Evolutionary conservation across 2,797 vertebrate species (phyloP), one percentile per base, ranked within the genome.

Genomic region (Cryptoblepharus egeriae): DNA sequence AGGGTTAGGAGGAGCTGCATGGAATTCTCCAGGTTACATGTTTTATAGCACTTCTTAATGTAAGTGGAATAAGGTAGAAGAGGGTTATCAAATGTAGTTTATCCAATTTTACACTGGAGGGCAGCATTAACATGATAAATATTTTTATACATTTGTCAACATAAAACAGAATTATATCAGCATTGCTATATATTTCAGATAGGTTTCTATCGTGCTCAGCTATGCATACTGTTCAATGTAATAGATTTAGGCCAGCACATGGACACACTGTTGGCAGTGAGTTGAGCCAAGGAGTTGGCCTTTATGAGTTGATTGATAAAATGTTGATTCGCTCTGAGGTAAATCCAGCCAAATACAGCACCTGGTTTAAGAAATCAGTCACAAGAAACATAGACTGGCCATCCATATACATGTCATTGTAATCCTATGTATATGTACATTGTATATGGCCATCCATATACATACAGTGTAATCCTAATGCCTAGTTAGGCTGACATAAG

Each of bases 71-170:
- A 18, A 57, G 39, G 30, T 42, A 49, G 11, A 67, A 30, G 39
- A 2, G 3, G 73, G 12, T 60, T 49, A 45, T 68, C 37, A 67
- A 26, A 49, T 75, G 77, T 65, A 68, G 63, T 79, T 58, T 35
- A 52, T 68, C 42, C 68, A 77, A 6, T 42, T 77, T 72, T 74
- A 42, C 32, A 79, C 11, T n/a, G 78, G 64, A 84, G 72, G 35
- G 77, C 64, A 83, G 79, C 65, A 74, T 30, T 79, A 30, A 61
- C n/a, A 11, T 15, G 22, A 82, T 16, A 79, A 37, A 79, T 45
- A n/a, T n/a, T n/a, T 9, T 77, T 3, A 61, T 30, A 60, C 18
- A 55, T 42, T 5, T 77, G n/a, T 80, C 28, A 55, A 18, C 37
- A 13, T 11, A 74, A 1, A n/a, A n/a, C n/a, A n/a, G n/a, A 52